Base-by-base conservation (phyloP, 2,113 vertebrate genomes). In the Boulengeromyrus knoepffleri region DNA sequence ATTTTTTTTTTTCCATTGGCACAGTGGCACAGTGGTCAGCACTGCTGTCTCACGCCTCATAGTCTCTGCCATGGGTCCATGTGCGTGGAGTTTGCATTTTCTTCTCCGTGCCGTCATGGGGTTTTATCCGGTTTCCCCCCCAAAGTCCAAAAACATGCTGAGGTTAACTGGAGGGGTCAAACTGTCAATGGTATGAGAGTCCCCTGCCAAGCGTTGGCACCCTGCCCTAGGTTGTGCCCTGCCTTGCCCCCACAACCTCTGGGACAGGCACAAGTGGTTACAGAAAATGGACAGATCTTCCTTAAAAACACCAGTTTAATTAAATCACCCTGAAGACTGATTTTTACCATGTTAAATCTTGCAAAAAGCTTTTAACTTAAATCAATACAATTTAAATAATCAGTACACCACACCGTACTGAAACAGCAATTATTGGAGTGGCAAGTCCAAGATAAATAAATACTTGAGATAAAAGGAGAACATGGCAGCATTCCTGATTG, bases 401-500 rank as follows among this genome's bases (percentile, higher is more conserved):
- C 50, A 15, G 13, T 52, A 52, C 50, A 39, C 70, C 15, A 13
- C 13, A 77, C 15, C 5, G 2, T 19, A 39, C 36, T 19, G 36
- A 17, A 39, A 42, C 12, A 12, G 74, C 74, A 39, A 42, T 17
- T 42, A 77, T 17, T 7, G 0, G 0, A 39, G 5, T 15, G 17
- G 36, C 36, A 77, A 52, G 17, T 50, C 85, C n/a, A 52, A 87
- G 49, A 39, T 7, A 89, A 42, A 56, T 83, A 77, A 83, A 17
- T 53, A 52, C 47, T 84, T 53, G 0, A 56, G 47, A 53, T 53
- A 56, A 84, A 84, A 21, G 27, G 9, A 17, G 17, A 88, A n/a
- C 46, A 39, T 3, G 52, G 84, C 19, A 10, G 31, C 10, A 89
- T 45, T n/a, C 8, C 46, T 88, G 94, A 90, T 89, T 89, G 50